These are phyloP conservation scores for Pomacea maculata DNA, from an alignment of 1,140 invertebrate genomes.

Conservation along the genomic window DNA sequence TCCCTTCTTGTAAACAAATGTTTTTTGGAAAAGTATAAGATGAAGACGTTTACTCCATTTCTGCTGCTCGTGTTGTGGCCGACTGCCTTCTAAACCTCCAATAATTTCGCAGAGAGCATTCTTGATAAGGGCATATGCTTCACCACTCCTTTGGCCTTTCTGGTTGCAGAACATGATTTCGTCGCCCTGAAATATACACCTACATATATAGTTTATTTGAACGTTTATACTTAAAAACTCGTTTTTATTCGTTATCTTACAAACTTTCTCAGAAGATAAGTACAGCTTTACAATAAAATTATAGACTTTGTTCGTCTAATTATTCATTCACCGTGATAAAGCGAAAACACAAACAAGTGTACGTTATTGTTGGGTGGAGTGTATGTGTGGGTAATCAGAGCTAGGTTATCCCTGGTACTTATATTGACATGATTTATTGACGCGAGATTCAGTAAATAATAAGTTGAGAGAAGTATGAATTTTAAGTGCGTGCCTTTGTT, in stretches of 20 bases:
- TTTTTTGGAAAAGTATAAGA: slow-evolving; percentile 2
- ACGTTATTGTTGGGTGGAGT: too few species aligned
- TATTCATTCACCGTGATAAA: neutral
- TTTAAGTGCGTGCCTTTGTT: neutral
- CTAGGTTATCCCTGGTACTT: too few species aligned
- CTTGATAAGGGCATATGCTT: slow-evolving; percentile 5
- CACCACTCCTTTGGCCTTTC: neutral
- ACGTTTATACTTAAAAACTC: neutral
- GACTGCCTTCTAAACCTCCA: neutral
- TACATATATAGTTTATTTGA: neutral
- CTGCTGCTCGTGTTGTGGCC: neutral
- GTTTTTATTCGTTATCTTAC: neutral
- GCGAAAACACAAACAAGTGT: neutral
- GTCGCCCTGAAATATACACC: neutral
- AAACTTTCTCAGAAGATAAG: too few species aligned
- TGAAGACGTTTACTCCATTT: slow-evolving; percentile 12
- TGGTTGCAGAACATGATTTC: neutral
- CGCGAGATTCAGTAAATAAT: neutral
- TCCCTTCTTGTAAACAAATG: neutral
- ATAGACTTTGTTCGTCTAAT: neutral
- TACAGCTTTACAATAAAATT: neutral
- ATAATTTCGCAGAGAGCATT: neutral
- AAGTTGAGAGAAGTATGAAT: neutral
- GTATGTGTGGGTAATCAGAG: too few species aligned
- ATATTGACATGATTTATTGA: neutral